Base-by-base conservation (phyloP, 37 sponge, comb jelly and placozoan species). In the Ephydatia muelleri region DNA sequence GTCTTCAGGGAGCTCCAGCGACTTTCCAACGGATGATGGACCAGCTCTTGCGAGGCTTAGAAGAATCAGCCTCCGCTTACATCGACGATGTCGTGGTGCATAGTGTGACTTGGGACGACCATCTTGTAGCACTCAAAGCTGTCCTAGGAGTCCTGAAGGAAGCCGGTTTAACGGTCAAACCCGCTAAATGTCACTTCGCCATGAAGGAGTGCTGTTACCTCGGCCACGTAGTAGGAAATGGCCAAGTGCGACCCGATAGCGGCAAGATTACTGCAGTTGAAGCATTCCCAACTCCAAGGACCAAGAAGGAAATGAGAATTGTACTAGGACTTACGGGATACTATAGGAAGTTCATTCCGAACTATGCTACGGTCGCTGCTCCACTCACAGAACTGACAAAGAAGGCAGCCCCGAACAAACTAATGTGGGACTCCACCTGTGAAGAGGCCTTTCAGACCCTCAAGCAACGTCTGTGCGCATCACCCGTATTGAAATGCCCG, bases 11-110 rank as follows among this genome's bases (percentile, higher is more conserved):
- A n/a, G 87, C 65, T 80, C 72, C 14, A 86, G 81, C 91, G 27
- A 93, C 87, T 13, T 93, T 93, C 78, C 94, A 93, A 38, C 36
- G 83, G 19, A 57, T 93, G 91, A 93, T 93, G 91, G 82, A 93
- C 64, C 26, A 39, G 28, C 35, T 91, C 12, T 5, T 87, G 21
- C 33, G 37, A 3, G 88, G 71, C 3, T 28, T 74, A 0, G 66
- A 77, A 0, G 76, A 76, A 5, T 84, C 32, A 69, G 64, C 83
- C 32, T 80, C 74, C 1, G 90, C 88, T 23, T 92, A 92, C 75
- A 65, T 92, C 11, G 93, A 92, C 72, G 93, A 92, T 75, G 3
- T 89, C 0, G 72, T 88, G 25, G 64, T 92, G 5, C 80, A 72
- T 75, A 89, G 87, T 38, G 43, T 31, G 11, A 75, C 85, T 0